Percentiles rank a stretch among this genome's conserved stretches.
Evolutionary conservation across 2,797 vertebrate species (phyloP).

Genomic region (Sternarchorhynchus goeldii): DNA sequence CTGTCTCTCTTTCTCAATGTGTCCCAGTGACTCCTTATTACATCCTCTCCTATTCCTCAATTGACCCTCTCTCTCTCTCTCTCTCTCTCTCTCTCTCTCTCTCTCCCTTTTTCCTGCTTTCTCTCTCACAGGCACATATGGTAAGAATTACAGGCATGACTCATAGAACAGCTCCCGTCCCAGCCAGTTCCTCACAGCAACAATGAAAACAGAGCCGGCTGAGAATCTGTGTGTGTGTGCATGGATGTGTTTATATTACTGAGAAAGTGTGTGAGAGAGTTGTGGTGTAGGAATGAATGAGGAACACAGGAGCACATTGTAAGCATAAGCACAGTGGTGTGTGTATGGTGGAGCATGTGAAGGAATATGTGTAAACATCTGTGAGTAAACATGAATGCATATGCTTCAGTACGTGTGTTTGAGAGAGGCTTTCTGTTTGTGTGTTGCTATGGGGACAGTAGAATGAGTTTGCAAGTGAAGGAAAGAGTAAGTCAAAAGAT

Average conservation of each 20-base stretch:
- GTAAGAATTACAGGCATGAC: constrained; percentile 79
- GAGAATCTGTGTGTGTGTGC: constrained; percentile 52
- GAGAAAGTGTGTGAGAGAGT: constrained; percentile 42
- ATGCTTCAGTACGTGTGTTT: neutral
- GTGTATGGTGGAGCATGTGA: neutral
- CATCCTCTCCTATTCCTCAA: constrained; percentile 59
- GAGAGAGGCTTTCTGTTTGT: neutral
- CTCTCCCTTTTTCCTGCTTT: constrained; percentile 45
- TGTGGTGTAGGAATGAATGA: constrained; percentile 33
- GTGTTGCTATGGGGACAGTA: no score
- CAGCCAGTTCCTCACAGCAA: constrained; percentile 68
- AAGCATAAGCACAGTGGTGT: constrained; percentile 9
- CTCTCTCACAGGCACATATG: constrained; percentile 71
- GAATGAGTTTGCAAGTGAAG: no score
- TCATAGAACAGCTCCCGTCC: constrained; percentile 71
- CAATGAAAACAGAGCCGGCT: constrained; percentile 73
- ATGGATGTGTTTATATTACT: constrained; percentile 33
- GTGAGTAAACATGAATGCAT: neutral
- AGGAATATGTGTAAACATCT: neutral
- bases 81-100: constrained; percentile 55
- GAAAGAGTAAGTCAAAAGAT: no score
- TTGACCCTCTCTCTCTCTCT: constrained; percentile 60
- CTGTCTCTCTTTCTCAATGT: constrained; percentile 59
- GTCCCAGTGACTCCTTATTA: constrained; percentile 61
- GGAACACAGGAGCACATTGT: constrained; percentile 7